Base-by-base conservation (phyloP, 53 echinoderm and acorn worm genomes). In the Crossaster papposus region DNA sequence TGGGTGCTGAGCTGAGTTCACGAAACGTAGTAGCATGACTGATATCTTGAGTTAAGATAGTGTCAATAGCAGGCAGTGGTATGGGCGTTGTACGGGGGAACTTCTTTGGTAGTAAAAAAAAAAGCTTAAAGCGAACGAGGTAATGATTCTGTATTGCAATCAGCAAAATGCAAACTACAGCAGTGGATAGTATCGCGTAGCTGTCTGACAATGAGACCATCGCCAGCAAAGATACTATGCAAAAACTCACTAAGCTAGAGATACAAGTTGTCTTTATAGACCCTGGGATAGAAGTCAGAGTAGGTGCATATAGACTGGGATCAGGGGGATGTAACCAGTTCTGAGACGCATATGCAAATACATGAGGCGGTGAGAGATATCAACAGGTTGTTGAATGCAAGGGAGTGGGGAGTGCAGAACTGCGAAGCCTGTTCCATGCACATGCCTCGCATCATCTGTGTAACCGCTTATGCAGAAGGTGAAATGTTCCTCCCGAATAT, bases 71-170 rank as follows among this genome's bases (percentile, higher is more conserved):
- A 86, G 74, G 74, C 23, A 26, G 30, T 8, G 51, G 75, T 34
- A 35, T 86, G 10, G 86, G 86, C 34, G 35, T 20, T n/a, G 86
- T 51, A 36, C 32, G 72, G 24, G 38, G 73, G 24, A 38, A 55
- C 54, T 70, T 44, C 70, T n/a, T n/a, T n/a, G n/a, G n/a, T n/a
- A n/a, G n/a, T n/a, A n/a, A n/a, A n/a, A n/a, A n/a, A n/a, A n/a
- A 32, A 36, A 84, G 84, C 38, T 84, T 84, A 33, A 70, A 84
- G 29, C 84, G 50, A 36, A 84, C 84, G 35, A 85, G 85, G 37
- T 71, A 44, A 72, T 85, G 38, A 34, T n/a, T 65, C 85, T 44
- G 70, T 65, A 64, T 35, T n/a, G 11, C 70, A 85, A 12, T 70
- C 70, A 33, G 70, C 85, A 85, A 36, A 84, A 28, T 68, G 72